A percentile compares a stretch with the other conserved stretches of the same genome.
phyloP scores from a whole-genome alignment of 2,797 vertebrate species.

The Acipenser transmontanus region DNA sequence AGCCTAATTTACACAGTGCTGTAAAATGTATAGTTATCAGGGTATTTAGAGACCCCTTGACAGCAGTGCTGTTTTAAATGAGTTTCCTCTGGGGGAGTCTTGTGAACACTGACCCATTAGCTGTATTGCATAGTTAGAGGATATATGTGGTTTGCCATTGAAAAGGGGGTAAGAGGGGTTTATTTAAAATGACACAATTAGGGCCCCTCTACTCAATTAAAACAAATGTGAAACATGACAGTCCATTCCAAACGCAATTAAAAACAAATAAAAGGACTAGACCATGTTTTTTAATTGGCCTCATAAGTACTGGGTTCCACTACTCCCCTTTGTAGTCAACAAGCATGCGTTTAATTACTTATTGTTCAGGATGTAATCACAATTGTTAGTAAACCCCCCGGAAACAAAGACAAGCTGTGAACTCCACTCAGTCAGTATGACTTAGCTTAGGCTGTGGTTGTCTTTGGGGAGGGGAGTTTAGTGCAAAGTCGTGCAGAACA shows the following conservation, averaged over 20 bases:
- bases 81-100: no score
- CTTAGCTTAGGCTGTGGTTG: constrained; percentile 67
- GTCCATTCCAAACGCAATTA: constrained; percentile 26
- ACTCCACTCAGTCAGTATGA: constrained; percentile 56
- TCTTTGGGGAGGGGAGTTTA: constrained; percentile 33
- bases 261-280: not conserved
- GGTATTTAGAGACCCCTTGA: no score
- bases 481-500: constrained; percentile 53
- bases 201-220: constrained; percentile 23
- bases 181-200: no score
- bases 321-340: constrained; percentile 18
- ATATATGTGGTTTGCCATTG: no score
- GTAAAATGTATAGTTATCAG: no score
- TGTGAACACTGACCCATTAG: no score
- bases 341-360: constrained; percentile 19
- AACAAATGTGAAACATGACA: constrained; percentile 28
- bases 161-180: no score
- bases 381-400: constrained; percentile 17
- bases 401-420: constrained; percentile 23
- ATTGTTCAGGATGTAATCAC: constrained; percentile 30
- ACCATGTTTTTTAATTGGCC: constrained; percentile 19
- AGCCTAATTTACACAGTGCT: no score
- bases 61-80: no score
- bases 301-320: constrained; percentile 23
- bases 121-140: no score